Evolutionary conservation across 2,113 vertebrate species (phyloP).

Genomic region (Octodon degus): DNA sequence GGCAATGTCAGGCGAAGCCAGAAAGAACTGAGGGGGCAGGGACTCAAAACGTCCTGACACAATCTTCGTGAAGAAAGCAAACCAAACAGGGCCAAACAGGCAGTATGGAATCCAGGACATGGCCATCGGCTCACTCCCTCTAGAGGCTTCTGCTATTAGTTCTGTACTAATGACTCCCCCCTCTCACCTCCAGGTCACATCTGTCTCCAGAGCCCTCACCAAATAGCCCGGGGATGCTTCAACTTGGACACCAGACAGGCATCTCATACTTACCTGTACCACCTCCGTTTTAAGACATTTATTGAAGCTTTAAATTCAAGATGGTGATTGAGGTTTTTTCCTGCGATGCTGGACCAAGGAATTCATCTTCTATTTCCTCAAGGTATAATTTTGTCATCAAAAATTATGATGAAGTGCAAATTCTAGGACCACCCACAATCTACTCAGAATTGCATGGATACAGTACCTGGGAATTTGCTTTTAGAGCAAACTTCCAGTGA

Average conservation of each 20-base stretch:
- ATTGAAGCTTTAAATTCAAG: neutral
- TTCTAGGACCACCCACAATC: neutral
- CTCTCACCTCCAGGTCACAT: neutral
- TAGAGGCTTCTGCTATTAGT: neutral
- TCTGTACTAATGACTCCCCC: neutral
- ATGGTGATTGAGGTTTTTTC: neutral
- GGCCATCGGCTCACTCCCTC: neutral
- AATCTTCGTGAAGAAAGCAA: too few relatives aligned
- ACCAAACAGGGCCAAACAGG: neutral
- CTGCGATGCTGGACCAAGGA: neutral
- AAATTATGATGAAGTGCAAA: neutral
- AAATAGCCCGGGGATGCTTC: neutral
- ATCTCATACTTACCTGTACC: neutral
- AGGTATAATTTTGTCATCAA: neutral
- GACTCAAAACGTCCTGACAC: neutral
- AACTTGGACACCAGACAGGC: too few relatives aligned
- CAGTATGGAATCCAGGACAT: neutral
- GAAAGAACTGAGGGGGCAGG: neutral
- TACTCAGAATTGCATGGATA: neutral
- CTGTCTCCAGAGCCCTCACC: neutral
- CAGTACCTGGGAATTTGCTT: neutral
- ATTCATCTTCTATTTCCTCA: neutral
- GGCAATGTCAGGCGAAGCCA: too few relatives aligned
- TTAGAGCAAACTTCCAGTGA: neutral
- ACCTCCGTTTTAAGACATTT: neutral